Conservation (phyloP, 2,888 invertebrate species). For the Aethes cnicana region DNA sequence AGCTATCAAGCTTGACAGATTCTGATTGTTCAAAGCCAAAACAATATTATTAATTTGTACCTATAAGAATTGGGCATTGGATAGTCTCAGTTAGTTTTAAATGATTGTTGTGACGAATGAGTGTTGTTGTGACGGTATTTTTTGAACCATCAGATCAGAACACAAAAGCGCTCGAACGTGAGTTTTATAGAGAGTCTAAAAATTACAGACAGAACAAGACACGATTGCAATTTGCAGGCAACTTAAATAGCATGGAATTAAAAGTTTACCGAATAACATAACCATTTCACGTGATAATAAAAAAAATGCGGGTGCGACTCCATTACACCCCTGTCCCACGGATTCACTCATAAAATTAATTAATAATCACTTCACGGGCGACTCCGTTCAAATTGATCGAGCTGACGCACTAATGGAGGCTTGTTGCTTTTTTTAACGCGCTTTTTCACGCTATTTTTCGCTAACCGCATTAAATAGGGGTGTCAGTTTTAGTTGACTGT, state of each 20-base stretch:
- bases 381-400: constrained; percentile 78
- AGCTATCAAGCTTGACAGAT: too few relatives aligned
- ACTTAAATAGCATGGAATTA: background rate
- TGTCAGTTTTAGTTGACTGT: constrained; percentile 13
- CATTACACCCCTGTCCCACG: constrained; percentile 42
- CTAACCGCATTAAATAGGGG: constrained; percentile 48
- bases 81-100: too few relatives aligned
- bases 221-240: background rate
- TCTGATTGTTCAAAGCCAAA: too few relatives aligned
- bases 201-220: too few relatives aligned
- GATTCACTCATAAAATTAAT: constrained; percentile 80
- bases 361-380: constrained; percentile 80
- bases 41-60: too few relatives aligned
- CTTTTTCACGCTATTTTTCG: constrained; percentile 41
- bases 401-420: constrained; percentile 74
- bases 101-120: too few relatives aligned
- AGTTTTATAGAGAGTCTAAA: too few relatives aligned
- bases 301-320: constrained; percentile 38
- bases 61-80: too few relatives aligned
- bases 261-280: too few relatives aligned
- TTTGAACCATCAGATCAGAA: too few relatives aligned
- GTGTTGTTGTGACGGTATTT: too few relatives aligned
- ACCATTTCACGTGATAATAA: background rate
- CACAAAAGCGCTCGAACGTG: too few relatives aligned
- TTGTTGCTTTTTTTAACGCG: constrained; percentile 45